phyloP scores from a whole-genome alignment of 2,113 vertebrate species.

The Boleophthalmus pectinirostris region DNA sequence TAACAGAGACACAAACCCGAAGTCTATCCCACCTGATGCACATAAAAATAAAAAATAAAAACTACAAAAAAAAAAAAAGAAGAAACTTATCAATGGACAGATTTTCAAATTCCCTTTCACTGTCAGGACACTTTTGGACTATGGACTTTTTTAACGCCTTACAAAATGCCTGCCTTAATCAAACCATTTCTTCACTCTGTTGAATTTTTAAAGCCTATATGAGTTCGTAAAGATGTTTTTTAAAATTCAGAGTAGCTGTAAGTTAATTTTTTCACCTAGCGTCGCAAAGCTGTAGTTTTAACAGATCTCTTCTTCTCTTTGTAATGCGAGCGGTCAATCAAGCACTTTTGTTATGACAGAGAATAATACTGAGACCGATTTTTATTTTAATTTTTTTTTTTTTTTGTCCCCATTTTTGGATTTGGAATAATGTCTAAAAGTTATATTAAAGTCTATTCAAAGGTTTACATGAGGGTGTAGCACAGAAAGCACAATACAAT shows the following conservation, averaged over 20 bases:
- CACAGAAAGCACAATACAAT: conserved; percentile 52
- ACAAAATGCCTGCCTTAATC: conserved; percentile 77
- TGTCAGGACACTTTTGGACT: conserved; percentile 74
- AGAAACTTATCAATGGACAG: conserved; percentile 26
- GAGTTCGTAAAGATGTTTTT: conserved; percentile 45
- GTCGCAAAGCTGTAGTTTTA: conserved; percentile 62
- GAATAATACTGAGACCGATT: conserved; percentile 55
- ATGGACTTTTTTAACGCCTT: conserved; percentile 80
- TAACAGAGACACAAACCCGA: conserved; percentile 47
- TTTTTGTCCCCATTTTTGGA: conserved; percentile 27
- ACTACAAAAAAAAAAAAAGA: conserved; percentile 24
- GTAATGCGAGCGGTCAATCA: conserved; percentile 75
- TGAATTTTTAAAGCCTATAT: conserved; percentile 58
- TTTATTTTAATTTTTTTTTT: too few relatives aligned
- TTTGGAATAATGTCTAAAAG: conserved; percentile 55
- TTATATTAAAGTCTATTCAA: conserved; percentile 49
- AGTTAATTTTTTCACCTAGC: conserved; percentile 46
- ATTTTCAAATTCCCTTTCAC: conserved; percentile 54
- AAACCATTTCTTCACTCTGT: conserved; percentile 51
- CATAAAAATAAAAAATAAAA: too few relatives aligned
- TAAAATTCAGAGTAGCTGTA: conserved; percentile 50
- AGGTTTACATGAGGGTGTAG: conserved; percentile 66
- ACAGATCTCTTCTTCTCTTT: conserved; percentile 49
- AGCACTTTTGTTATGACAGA: conserved; percentile 72
- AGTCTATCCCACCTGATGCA: conserved; percentile 45